These are phyloP conservation scores for Oreocharis arfaki DNA, from an alignment of 2,113 vertebrate genomes.

Conservation along the genomic window DNA sequence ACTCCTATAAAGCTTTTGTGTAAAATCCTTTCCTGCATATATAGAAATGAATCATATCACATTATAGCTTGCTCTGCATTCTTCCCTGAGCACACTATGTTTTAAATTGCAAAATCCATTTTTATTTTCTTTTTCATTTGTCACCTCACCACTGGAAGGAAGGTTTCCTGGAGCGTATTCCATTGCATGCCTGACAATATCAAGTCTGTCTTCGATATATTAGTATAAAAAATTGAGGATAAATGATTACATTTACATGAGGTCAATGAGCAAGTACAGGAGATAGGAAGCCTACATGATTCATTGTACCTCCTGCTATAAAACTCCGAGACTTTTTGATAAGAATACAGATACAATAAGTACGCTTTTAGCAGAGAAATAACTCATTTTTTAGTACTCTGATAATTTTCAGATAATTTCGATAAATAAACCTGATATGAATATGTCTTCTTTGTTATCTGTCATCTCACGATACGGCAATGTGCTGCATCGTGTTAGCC, in stretches of 20 bases:
- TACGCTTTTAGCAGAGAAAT: not conserved
- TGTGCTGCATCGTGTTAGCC: not conserved
- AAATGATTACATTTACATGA: constrained; percentile 74
- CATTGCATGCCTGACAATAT: constrained; percentile 48
- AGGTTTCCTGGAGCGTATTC: constrained; percentile 51
- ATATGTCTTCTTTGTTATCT: not conserved
- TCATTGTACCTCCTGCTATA: not conserved
- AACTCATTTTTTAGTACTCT: not conserved
- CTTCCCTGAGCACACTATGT: constrained; percentile 1
- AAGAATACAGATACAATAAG: constrained; percentile 4
- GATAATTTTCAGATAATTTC: not conserved
- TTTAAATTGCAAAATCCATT: constrained; percentile 66
- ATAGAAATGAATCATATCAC: constrained; percentile 19
- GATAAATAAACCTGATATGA: not conserved
- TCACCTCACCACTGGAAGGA: constrained; percentile 56
- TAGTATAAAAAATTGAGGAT: constrained; percentile 66
- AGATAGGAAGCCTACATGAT: constrained; percentile 28
- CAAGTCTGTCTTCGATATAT: constrained; percentile 42
- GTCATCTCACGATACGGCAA: not conserved
- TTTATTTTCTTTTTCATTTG: constrained; percentile 65
- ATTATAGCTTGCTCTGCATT: constrained; percentile 19
- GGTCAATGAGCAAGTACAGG: constrained; percentile 63
- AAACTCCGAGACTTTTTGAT: not conserved
- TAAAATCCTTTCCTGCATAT: not conserved
- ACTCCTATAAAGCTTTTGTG: not conserved